Conservation (phyloP, 2,113 vertebrate genomes). For the Lota lota region DNA sequence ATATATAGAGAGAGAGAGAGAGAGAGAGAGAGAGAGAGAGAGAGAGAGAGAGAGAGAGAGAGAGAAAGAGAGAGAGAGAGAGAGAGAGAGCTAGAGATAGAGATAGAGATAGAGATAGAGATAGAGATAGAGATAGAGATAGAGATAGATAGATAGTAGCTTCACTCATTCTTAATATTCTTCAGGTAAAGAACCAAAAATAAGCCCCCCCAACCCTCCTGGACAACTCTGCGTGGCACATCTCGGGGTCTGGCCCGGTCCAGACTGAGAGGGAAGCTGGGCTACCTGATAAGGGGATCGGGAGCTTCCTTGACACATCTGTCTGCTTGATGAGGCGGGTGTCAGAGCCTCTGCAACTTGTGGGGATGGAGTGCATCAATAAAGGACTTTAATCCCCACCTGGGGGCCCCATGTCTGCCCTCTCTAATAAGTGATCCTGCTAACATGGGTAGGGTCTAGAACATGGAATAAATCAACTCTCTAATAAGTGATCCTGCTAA, state of each 20-base stretch:
- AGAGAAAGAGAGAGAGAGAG: too few relatives aligned
- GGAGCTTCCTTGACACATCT: constrained; percentile 67
- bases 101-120: too few relatives aligned
- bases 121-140: too few relatives aligned
- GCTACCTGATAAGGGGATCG: constrained; percentile 65
- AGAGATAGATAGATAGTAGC: constrained; percentile 1
- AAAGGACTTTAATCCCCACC: constrained; percentile 74
- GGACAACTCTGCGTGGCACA: too few relatives aligned
- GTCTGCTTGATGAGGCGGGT: constrained; percentile 72
- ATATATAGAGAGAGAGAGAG: too few relatives aligned
- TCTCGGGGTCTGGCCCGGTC: constrained; percentile 20
- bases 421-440: constrained; percentile 72
- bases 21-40: too few relatives aligned
- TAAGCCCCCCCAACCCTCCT: too few relatives aligned
- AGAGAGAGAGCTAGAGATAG: too few relatives aligned
- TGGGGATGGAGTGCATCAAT: constrained; percentile 73
- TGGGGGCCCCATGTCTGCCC: constrained; percentile 66
- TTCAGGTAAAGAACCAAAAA: constrained; percentile 17
- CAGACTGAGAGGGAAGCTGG: constrained; percentile 57
- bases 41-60: too few relatives aligned
- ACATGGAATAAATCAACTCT: constrained; percentile 36
- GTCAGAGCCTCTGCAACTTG: constrained; percentile 68
- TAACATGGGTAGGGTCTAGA: constrained; percentile 57
- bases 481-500: constrained; percentile 56
- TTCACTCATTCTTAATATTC: constrained; percentile 12